Percentiles rank a stretch among this genome's conserved stretches.
Conservation (phyloP, 2,888 invertebrate species). For the Amphipyra berbera region DNA sequence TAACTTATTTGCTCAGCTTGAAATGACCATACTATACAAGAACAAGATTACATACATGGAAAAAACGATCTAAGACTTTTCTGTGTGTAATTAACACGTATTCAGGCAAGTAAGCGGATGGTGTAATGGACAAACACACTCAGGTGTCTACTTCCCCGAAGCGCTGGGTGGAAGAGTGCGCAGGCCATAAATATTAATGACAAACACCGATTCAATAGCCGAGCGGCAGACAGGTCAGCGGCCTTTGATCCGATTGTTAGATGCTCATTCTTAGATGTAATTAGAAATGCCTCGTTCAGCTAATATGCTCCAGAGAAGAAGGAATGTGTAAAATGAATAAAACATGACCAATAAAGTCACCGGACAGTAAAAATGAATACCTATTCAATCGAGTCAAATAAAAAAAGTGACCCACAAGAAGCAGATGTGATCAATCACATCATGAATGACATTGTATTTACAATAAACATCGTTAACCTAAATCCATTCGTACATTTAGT, state of each 20-base stretch:
- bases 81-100: constrained; percentile 64
- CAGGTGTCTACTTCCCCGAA: constrained; percentile 80
- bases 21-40: constrained; percentile 37
- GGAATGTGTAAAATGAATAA: constrained; percentile 72
- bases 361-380: constrained; percentile 48
- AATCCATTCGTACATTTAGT: constrained; percentile 66
- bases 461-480: constrained; percentile 74
- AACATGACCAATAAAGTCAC: constrained; percentile 60
- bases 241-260: constrained; percentile 84
- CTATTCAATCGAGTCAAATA: constrained; percentile 36
- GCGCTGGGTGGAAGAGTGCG: constrained; percentile 77
- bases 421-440: constrained; percentile 64
- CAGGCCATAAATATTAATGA: constrained; percentile 87
- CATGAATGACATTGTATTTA: constrained; percentile 61
- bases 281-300: constrained; percentile 76
- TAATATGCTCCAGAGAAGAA: constrained; percentile 65
- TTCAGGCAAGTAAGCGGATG: constrained; percentile 62
- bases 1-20: constrained; percentile 39
- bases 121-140: constrained; percentile 78
- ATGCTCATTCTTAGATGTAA: constrained; percentile 80
- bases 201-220: constrained; percentile 82
- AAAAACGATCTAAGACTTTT: constrained; percentile 44
- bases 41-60: constrained; percentile 30
- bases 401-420: constrained; percentile 62
- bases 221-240: constrained; percentile 81